Evolutionary conservation across 1,140 invertebrate species (phyloP).

Genomic region (Myzus persicae): DNA sequence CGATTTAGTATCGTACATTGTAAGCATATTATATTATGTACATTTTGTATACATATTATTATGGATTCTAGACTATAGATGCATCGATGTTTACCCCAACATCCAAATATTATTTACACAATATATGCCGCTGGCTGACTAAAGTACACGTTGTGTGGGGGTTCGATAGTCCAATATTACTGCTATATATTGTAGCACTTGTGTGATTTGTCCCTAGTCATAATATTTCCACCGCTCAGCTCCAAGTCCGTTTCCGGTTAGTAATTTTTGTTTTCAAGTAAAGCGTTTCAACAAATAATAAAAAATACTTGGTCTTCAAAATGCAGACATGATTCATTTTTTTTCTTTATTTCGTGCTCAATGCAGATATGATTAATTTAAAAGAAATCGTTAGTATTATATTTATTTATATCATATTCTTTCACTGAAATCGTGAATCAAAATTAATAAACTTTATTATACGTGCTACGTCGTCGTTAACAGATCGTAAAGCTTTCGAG

Average conservation of each 20-base stretch:
- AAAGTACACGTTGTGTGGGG: no score
- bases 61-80: not conserved
- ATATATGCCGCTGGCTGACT: no score
- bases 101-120: no score
- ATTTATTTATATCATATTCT: not conserved
- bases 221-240: not conserved
- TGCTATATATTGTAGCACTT: not conserved
- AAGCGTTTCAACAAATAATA: not conserved
- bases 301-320: not conserved
- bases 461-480: not conserved
- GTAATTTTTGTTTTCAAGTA: no score
- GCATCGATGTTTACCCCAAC: not conserved
- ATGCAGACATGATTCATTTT: not conserved
- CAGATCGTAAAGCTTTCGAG: not conserved
- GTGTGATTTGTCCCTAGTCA: not conserved
- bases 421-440: not conserved
- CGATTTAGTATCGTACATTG: not conserved
- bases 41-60: not conserved
- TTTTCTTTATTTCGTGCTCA: not conserved
- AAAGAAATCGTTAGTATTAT: not conserved
- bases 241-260: no score
- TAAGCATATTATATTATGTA: not conserved
- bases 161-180: not conserved
- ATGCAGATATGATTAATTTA: no score
- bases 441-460: not conserved